These are phyloP conservation scores for Caprella mutica DNA, from an alignment of 2,888 invertebrate species.

Conservation along the genomic window DNA sequence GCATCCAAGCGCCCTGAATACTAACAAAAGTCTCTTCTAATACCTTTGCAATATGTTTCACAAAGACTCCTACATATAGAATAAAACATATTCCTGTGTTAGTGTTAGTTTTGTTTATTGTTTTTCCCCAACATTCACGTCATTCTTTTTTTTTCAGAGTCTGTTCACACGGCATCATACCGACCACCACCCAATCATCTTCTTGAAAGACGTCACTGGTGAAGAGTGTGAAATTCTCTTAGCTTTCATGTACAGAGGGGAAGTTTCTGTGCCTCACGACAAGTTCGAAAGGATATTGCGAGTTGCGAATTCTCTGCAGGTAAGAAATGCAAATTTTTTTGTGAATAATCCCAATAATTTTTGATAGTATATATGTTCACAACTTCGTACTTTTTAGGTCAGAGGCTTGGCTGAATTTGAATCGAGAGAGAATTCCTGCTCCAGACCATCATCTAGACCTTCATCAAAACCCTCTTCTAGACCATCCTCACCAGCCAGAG, in stretches of 20 bases:
- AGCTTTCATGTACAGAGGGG: conserved; percentile 32
- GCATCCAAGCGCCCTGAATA: too few species aligned
- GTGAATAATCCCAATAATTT: neutral
- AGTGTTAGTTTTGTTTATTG: neutral
- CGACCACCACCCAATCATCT: conserved; percentile 32
- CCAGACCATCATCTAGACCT: too few species aligned
- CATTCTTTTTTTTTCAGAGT: conserved; percentile 16
- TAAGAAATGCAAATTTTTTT: conserved; percentile 5
- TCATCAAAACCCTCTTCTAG: conserved; percentile 26
- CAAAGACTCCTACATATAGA: conserved; percentile 3
- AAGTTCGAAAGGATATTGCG: conserved; percentile 30
- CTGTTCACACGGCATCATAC: conserved; percentile 26
- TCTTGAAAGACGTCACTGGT: conserved; percentile 32
- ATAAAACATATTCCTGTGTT: conserved; percentile 1
- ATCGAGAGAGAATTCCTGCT: too few species aligned
- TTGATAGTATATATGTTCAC: conserved; percentile 10
- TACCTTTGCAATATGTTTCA: neutral
- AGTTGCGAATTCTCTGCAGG: conserved; percentile 33
- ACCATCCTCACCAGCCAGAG: conserved; percentile 25
- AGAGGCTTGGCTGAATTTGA: conserved; percentile 31
- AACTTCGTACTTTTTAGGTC: conserved; percentile 15
- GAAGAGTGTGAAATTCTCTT: conserved; percentile 32
- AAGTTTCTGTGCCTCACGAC: conserved; percentile 33
- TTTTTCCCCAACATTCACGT: neutral
- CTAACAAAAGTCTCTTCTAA: too few species aligned